These are phyloP conservation scores for Palloptera scutellata DNA, from an alignment of 2,888 invertebrate genomes.

Conservation along the genomic window DNA sequence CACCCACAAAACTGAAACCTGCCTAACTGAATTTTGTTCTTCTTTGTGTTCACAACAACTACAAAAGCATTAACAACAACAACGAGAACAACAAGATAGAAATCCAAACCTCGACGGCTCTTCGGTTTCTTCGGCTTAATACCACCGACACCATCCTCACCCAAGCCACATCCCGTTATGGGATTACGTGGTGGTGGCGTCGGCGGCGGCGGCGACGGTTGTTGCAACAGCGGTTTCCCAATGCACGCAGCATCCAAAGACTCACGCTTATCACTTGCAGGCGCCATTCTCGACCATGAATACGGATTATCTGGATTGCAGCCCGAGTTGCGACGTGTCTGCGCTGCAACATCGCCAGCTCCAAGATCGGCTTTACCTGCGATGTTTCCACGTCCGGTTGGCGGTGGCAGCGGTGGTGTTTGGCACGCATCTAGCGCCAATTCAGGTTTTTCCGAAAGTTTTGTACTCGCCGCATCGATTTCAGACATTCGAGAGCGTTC, in stretches of 20 bases:
- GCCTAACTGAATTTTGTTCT: too few relatives aligned
- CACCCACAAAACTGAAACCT: too few relatives aligned
- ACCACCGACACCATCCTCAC: constrained; percentile 45
- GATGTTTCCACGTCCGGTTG: constrained; percentile 4
- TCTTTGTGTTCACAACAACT: background rate
- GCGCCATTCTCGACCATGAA: constrained; percentile 39
- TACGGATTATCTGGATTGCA: constrained; percentile 41
- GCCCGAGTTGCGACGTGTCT: constrained; percentile 39
- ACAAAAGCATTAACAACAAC: too few relatives aligned
- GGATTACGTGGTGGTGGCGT: constrained; percentile 49
- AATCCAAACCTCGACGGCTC: constrained; percentile 40
- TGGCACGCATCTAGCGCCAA: too few relatives aligned
- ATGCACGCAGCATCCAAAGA: constrained; percentile 20
- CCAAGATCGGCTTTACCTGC: constrained; percentile 21
- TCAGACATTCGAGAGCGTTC: constrained; percentile 29
- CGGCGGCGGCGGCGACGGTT: constrained; percentile 34
- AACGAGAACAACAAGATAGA: background rate
- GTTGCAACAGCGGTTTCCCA: constrained; percentile 24
- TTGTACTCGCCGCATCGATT: constrained; percentile 21
- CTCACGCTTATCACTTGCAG: constrained; percentile 21
- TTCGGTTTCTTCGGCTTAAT: constrained; percentile 44
- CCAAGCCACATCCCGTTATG: constrained; percentile 52
- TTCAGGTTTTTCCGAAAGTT: constrained; percentile 28
- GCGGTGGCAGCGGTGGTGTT: background rate
- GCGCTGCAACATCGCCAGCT: constrained; percentile 36